Base-by-base conservation (phyloP, 1,140 invertebrate genomes). In the Pygmarrhopalites habei region DNA sequence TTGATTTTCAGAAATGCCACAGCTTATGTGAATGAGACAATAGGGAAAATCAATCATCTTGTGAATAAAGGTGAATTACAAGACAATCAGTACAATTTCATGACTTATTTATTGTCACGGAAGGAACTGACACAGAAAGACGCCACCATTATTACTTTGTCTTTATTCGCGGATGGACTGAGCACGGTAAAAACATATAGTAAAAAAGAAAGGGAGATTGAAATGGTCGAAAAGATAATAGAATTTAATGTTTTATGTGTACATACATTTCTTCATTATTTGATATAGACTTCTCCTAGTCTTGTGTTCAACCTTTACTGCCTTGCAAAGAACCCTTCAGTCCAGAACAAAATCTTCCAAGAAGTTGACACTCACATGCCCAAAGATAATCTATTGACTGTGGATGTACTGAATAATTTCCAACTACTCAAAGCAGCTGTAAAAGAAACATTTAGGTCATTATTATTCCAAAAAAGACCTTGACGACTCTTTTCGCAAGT, bases 381-480 rank as follows among this genome's bases (percentile, higher is more conserved):
- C 53, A 21, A 51, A 51, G 43, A 64, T 62, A 21, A 60, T 52
- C 49, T 58, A 56, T 66, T 82, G 12, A 79, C 75, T 32, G 59
- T 72, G 14, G 71, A 77, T 10, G 66, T 65, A 12, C 60, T 83
- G 3, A 74, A 75, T 46, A 71, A 74, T 46, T 58, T 80, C 53
- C 68, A 73, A 0, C 81, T 81, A 61, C 71, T 83, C 1, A 82
- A 82, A 73, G 81, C 81, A 12, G 79, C 78, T 66, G 73, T 84
- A 0, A 83, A 82, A 65, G 83, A 84, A 76, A 76, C 78, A 2
- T 81, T 83, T 65, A 75, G 81, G 79, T 35, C 32, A 35, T 35
- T 35, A 5, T 35, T 15, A 35, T 35, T 7, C 32, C n/a, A 3
- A 56, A 30, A 56, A 56, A n/a, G 21, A 53, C 23, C 10, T 41